These are phyloP conservation scores for Oreohelix idahoensis DNA, from an alignment of 1,140 invertebrate species.

Conservation along the genomic window DNA sequence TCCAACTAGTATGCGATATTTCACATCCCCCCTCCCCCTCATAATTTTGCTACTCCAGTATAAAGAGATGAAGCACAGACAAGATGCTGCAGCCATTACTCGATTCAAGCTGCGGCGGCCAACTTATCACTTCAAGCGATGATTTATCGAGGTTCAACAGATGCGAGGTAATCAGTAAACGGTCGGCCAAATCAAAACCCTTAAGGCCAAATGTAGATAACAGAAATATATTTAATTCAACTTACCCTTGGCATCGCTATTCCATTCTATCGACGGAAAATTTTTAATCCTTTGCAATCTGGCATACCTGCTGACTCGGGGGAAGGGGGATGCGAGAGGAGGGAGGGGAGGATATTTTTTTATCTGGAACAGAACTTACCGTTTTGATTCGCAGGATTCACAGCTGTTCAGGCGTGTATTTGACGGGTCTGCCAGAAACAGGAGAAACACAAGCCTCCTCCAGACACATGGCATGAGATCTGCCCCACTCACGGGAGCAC, in stretches of 20 bases:
- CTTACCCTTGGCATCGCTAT: background rate
- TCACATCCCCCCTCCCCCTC: background rate
- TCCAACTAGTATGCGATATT: background rate
- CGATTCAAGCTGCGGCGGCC: background rate
- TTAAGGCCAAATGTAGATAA: background rate
- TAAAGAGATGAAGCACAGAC: background rate
- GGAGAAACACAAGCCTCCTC: too few relatives aligned
- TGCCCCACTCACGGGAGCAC: too few relatives aligned
- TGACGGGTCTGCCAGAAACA: too few relatives aligned
- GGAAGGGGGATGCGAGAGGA: too few relatives aligned
- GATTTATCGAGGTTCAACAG: slow-evolving; percentile 8
- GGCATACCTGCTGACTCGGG: too few relatives aligned
- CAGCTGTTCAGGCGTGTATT: too few relatives aligned
- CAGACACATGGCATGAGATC: too few relatives aligned
- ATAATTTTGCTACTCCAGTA: background rate
- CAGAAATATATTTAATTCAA: background rate
- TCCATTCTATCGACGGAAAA: background rate
- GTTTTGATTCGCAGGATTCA: too few relatives aligned
- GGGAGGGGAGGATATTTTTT: too few relatives aligned
- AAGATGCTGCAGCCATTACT: slow-evolving; percentile 12
- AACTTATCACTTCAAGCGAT: slow-evolving; percentile 3
- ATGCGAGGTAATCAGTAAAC: background rate
- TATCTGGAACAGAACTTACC: too few relatives aligned
- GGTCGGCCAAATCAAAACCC: background rate
- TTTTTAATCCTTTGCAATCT: background rate